A percentile compares a stretch with the other conserved stretches of the same genome.
Evolutionary conservation across 1,140 invertebrate genomes (phyloP).

Genomic region (Eurytemora carolleeae): DNA sequence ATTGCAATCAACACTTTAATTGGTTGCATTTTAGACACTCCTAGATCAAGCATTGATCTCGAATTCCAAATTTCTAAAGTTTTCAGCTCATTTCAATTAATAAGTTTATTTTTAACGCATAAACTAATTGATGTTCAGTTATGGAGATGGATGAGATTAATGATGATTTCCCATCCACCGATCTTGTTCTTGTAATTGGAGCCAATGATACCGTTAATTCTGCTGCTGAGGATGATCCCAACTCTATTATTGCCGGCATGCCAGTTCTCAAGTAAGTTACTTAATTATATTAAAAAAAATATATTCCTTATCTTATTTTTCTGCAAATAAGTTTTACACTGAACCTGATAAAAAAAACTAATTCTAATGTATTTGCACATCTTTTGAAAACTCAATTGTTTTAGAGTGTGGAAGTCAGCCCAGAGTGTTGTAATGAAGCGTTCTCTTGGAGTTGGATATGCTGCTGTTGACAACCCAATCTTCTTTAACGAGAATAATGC

Average conservation of each 20-base stretch:
- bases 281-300: no score
- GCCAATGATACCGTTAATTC: conserved; percentile 85
- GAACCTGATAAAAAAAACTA: no score
- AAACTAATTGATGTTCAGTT: no score
- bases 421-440: conserved; percentile 76
- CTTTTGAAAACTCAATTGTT: conserved; percentile 3
- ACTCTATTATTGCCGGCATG: conserved; percentile 81
- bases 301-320: no score
- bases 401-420: conserved; percentile 2
- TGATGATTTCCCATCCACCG: conserved; percentile 61
- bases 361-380: no score
- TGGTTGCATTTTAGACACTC: no score
- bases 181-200: conserved; percentile 66
- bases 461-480: conserved; percentile 76
- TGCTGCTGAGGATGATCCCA: conserved; percentile 70
- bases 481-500: conserved; percentile 74
- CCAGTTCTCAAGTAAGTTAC: conserved; percentile 53
- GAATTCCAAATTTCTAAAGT: no score
- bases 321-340: no score
- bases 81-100: no score
- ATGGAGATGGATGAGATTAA: conserved; percentile 88
- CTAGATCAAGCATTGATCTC: no score
- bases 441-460: conserved; percentile 59
- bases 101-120: no score
- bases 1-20: no score